Evolutionary conservation across 2,113 vertebrate species (phyloP), one percentile per base, ranked within the genome.

Genomic region (Pheucticus melanocephalus): DNA sequence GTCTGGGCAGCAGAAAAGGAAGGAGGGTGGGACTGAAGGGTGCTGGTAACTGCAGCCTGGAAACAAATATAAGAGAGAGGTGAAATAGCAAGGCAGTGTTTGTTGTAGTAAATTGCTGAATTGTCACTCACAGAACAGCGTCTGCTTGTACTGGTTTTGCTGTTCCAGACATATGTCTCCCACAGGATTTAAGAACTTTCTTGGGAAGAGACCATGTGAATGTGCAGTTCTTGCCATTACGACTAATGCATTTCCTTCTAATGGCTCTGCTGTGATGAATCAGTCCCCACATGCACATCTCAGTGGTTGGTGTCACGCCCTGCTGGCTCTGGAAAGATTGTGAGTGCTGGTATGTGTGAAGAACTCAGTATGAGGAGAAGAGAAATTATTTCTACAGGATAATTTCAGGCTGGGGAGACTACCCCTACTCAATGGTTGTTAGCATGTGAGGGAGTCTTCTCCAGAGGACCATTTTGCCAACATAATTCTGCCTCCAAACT

Each of bases 201-300:
- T 69, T 89, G 92, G 82, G 94, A 94, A 59, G 61, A 90, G 51
- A 51, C 42, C 40, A 54, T 69, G 40, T 64, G 39, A 87, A 59
- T 48, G 80, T 25, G n/a, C 84, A 94, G 80, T 81, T 90, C 39
- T 90, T 90, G 89, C 86, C 85, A 91, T 92, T 94, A 93, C 79
- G 95, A 82, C 91, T 95, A 97, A 95, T 96, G 90, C 60, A 85
- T 91, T 97, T 95, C 64, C 79, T 92, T 92, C 87, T 94, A 95
- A 96, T 95, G 86, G 80, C 64, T 86, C 42, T 81, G 76, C 64
- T 90, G 92, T 63, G 92, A 83, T 93, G 91, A 95, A 86, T 94
- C 80, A 83, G 88, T 73, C 64, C 68, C 92, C 9, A 3, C 0
- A 20, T 88, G 82, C 56, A n/a, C 0, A 35, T 27, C 70, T 81